Percentiles rank a stretch among this genome's conserved stretches.
Evolutionary conservation across 1,140 invertebrate genomes (phyloP).

Genomic region (Hylyphantes graminicola): DNA sequence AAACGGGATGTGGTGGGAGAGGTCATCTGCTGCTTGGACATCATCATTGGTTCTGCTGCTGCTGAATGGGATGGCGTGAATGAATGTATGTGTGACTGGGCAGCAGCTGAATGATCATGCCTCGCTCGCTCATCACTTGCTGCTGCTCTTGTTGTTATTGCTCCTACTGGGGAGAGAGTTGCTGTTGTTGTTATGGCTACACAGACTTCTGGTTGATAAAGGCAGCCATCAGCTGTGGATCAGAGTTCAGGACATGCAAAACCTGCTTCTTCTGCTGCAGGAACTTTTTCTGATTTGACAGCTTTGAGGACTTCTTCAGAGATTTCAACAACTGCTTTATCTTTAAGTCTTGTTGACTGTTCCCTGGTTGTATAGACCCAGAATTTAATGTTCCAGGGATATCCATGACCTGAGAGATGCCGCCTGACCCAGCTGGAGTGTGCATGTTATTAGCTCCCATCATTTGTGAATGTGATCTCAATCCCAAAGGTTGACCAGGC

Average conservation of each 20-base stretch:
- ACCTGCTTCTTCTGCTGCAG: constrained; percentile 91
- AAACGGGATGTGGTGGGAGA: constrained; percentile 34
- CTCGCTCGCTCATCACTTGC: constrained; percentile 63
- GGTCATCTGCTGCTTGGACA: constrained; percentile 55
- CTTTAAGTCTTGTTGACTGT: constrained; percentile 72
- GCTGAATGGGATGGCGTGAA: too few relatives aligned
- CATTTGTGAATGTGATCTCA: constrained; percentile 62
- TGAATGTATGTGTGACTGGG: constrained; percentile 15
- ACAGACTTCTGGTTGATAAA: constrained; percentile 90
- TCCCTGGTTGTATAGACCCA: constrained; percentile 64
- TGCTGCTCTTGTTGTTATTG: constrained; percentile 61
- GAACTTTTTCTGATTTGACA: constrained; percentile 66
- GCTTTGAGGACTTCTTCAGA: constrained; percentile 85
- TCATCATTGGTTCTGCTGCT: constrained; percentile 45
- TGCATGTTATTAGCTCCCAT: constrained; percentile 39
- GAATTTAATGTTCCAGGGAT: constrained; percentile 30
- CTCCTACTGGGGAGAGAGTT: not conserved
- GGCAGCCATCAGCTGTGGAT: constrained; percentile 95
- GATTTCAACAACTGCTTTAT: constrained; percentile 87
- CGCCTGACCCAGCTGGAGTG: constrained; percentile 33
- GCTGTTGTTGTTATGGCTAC: constrained; percentile 60
- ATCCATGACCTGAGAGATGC: constrained; percentile 47
- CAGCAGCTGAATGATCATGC: constrained; percentile 63
- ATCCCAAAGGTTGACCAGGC: constrained; percentile 48
- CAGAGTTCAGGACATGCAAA: constrained; percentile 89